Evolutionary conservation across 1,140 invertebrate species (phyloP).

Genomic region (Pogonomyrmex barbatus): DNA sequence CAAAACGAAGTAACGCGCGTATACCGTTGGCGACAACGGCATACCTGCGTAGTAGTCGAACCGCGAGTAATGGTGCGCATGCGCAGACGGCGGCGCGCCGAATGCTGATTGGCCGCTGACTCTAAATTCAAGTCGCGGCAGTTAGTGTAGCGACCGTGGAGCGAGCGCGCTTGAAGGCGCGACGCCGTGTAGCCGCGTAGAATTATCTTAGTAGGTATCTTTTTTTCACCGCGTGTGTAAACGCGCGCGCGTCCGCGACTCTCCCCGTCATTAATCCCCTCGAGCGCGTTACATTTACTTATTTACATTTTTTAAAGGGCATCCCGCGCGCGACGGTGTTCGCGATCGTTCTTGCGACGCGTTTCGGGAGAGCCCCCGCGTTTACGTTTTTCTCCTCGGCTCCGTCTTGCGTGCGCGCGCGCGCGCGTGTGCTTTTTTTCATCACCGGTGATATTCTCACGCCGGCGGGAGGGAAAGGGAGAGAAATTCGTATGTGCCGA

Average conservation of each 20-base stretch:
- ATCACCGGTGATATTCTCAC: background rate
- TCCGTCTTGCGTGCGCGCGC: background rate
- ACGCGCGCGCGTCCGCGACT: background rate
- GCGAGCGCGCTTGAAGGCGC: constrained; percentile 75
- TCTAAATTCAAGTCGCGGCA: constrained; percentile 78
- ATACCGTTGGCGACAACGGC: background rate
- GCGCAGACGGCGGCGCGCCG: background rate
- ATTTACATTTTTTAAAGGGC: background rate
- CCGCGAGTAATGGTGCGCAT: background rate
- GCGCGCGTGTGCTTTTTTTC: background rate
- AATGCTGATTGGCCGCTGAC: constrained; percentile 70
- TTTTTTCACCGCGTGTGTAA: constrained; percentile 50
- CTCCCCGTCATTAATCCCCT: background rate
- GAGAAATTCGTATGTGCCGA: background rate
- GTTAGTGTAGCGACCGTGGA: constrained; percentile 80
- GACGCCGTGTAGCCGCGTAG: constrained; percentile 77
- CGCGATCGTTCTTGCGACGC: constrained; percentile 11
- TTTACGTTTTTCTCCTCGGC: background rate
- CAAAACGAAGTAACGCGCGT: background rate
- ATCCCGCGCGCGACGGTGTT: background rate
- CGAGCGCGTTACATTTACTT: background rate
- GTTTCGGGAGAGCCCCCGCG: background rate
- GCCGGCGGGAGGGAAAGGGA: background rate
- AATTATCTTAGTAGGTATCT: constrained; percentile 64
- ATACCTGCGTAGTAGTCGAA: background rate